Conservation (phyloP, 2,113 vertebrate genomes). For the Picathartes gymnocephalus region DNA sequence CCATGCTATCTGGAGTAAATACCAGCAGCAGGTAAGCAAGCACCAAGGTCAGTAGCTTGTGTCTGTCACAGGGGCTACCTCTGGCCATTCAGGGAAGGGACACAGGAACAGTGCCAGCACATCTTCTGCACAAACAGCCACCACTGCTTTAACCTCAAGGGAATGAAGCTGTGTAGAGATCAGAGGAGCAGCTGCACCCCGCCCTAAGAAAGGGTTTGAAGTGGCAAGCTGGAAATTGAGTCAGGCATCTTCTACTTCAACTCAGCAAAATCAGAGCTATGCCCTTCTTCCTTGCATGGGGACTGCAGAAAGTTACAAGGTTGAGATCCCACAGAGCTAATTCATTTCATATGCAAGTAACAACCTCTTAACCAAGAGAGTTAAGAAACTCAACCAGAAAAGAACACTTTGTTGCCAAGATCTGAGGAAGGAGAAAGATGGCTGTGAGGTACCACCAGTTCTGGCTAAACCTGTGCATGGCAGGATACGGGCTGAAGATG, state of each 20-base stretch:
- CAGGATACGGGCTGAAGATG: neutral
- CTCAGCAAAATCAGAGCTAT: neutral
- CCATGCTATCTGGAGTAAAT: neutral
- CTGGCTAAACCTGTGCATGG: neutral
- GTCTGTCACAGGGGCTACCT: neutral
- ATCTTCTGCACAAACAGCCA: neutral
- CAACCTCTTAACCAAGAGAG: neutral
- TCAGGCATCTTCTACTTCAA: neutral
- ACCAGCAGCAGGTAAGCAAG: neutral
- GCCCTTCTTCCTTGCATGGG: neutral
- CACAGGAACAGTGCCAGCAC: neutral
- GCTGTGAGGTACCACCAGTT: neutral
- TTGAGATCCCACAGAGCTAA: neutral
- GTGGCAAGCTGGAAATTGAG: neutral
- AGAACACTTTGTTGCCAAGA: neutral
- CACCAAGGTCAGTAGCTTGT: neutral
- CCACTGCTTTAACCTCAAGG: neutral
- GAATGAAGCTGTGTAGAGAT: neutral
- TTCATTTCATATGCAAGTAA: neutral
- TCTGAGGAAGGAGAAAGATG: neutral
- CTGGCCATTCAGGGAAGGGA: no score
- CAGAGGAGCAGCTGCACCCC: neutral
- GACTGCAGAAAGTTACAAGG: neutral
- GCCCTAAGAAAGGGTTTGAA: neutral
- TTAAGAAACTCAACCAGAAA: neutral